phyloP scores from a whole-genome alignment of 2,797 vertebrate genomes.

The Syndactyla subalaris region DNA sequence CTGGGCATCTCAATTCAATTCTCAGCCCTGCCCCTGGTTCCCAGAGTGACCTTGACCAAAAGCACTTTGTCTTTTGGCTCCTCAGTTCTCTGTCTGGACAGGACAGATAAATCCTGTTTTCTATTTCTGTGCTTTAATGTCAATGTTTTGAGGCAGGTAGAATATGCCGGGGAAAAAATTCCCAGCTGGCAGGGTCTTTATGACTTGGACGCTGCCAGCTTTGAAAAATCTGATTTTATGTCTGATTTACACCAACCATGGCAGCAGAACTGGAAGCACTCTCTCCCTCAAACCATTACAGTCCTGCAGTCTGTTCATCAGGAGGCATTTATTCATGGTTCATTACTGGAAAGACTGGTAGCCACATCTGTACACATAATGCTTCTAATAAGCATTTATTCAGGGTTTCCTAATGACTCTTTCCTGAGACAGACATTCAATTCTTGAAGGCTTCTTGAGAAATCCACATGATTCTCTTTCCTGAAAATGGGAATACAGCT shows the following conservation, averaged over 20 bases:
- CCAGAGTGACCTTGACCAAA: background rate
- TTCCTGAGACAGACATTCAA: background rate
- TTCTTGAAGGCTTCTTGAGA: background rate
- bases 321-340: slow-evolving; percentile 12
- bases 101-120: background rate
- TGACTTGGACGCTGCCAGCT: background rate
- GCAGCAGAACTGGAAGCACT: background rate
- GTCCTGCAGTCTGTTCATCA: background rate
- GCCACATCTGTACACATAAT: background rate
- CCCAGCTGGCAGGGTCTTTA: background rate
- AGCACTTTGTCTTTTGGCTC: background rate
- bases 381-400: slow-evolving; percentile 1
- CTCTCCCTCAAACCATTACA: background rate
- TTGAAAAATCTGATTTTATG: background rate
- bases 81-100: background rate
- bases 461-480: background rate
- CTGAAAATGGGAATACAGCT: background rate
- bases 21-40: background rate
- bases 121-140: background rate
- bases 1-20: background rate
- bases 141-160: background rate
- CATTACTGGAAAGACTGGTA: background rate
- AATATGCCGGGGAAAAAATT: background rate
- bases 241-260: background rate
- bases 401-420: slow-evolving; percentile 2